Conservation (phyloP, 2,113 vertebrate genomes). For the Tupaia chinensis region DNA sequence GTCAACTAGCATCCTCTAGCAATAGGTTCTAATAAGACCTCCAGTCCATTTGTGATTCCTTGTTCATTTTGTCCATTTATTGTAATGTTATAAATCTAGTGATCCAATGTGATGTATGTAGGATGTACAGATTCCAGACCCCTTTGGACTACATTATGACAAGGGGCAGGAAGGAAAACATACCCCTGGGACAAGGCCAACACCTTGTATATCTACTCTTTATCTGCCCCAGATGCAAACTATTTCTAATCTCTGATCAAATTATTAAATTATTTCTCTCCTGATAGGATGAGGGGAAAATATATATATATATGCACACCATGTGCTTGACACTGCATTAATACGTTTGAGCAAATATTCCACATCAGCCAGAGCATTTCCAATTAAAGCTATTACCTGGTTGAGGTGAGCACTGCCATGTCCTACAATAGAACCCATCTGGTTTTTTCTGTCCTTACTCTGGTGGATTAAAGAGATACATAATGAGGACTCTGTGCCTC, state of each 20-base stretch:
- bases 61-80: background rate
- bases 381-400: background rate
- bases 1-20: background rate
- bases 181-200: background rate
- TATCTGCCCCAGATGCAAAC: background rate
- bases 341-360: background rate
- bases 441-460: background rate
- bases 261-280: background rate
- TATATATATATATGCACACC: background rate
- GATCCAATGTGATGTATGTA: background rate
- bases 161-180: background rate
- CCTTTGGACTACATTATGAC: background rate
- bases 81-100: background rate
- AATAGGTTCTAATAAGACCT: background rate
- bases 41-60: background rate
- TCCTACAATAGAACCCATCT: background rate
- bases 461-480: background rate
- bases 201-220: background rate
- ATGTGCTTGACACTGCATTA: background rate
- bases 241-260: background rate
- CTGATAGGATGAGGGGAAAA: background rate
- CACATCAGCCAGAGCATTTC: background rate
- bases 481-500: background rate
- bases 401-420: background rate
- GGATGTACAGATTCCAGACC: background rate